Percentiles rank a stretch among this genome's conserved stretches.
phyloP scores from a whole-genome alignment of 2,113 vertebrate species.

The Rissa tridactyla region DNA sequence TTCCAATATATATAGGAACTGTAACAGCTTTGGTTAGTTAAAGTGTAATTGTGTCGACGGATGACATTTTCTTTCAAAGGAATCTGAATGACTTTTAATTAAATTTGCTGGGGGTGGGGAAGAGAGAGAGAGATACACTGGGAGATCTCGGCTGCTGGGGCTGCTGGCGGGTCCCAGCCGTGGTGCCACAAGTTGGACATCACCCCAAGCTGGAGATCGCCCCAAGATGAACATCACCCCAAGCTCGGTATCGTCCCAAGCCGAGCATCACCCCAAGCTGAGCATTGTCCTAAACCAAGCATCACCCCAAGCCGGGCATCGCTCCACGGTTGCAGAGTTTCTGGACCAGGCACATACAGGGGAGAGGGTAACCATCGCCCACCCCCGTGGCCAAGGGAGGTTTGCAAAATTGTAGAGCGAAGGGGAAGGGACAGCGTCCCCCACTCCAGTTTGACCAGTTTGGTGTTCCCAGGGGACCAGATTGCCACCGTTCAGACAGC shows the following conservation, averaged over 20 bases:
- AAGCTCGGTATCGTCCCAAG: not conserved
- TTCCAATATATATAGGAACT: slow-evolving; percentile 65
- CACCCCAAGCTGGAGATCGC: not conserved
- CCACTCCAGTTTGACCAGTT: not conserved
- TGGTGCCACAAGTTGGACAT: not conserved
- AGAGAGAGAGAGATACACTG: not conserved
- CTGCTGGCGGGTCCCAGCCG: not conserved
- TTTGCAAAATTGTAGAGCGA: not conserved
- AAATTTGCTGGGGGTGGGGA: slow-evolving; percentile 59
- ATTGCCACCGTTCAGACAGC: not conserved
- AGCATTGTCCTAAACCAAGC: not conserved
- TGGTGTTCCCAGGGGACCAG: rapidly evolving
- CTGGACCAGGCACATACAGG: not conserved
- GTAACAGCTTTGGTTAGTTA: slow-evolving; percentile 70
- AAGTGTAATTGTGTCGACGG: slow-evolving; percentile 64
- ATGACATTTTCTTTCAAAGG: slow-evolving; percentile 73
- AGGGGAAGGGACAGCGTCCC: not conserved
- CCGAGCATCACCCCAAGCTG: not conserved
- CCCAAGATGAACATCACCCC: not conserved
- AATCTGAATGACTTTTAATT: slow-evolving; percentile 71
- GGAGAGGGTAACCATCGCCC: not conserved
- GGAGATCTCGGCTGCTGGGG: not conserved
- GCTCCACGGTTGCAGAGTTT: rapidly evolving
- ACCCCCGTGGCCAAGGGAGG: not conserved
- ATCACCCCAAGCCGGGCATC: not conserved